Evolutionary conservation across 2,113 vertebrate genomes (phyloP), one percentile per base, ranked within the genome.

Genomic region (Antennarius striatus): DNA sequence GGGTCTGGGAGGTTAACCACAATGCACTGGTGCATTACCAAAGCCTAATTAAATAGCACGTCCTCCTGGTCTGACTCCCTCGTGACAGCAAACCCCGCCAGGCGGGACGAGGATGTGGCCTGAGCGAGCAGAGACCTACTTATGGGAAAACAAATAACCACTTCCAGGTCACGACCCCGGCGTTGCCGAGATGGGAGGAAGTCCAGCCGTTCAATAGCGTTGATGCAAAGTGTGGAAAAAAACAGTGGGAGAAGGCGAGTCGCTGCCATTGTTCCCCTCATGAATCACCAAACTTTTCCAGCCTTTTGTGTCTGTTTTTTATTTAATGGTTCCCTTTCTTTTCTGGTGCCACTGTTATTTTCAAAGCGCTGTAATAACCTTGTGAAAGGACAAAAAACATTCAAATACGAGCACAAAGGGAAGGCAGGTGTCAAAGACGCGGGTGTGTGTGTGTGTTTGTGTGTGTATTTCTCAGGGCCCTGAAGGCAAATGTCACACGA

Each of bases 31-130:
- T 85, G 88, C 87, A 73, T 90, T 90, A 88, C 90, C 80, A 69
- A 36, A 81, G 80, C 81, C 81, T 91, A 90, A 92, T 92, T 91
- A 92, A 91, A 90, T 69, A 82, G 53, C 30, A 51, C 58, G 80
- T 84, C 77, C 81, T 77, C 74, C 77, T 63, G 71, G 75, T 64
- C 51, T 48, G 68, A 80, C 68, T 86, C 68, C 67, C 73, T 36
- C 0, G 71, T 70, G 78, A 84, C 78, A 74, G 73, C 47, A 54
- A 62, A 74, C 47, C 58, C 22, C 39, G 56, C 50, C 36, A 32
- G 45, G 29, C n/a, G 10, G 53, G 75, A 59, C 9, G 36, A 14
- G 15, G 50, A 42, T 6, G 51, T 47, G 49, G 70, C 66, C 54
- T 12, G 16, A 71, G 56, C 16, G 46, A 83, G 63, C 57, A 53